Percentiles rank a stretch among this genome's conserved stretches.
Evolutionary conservation across 2,113 vertebrate genomes (phyloP).

Genomic region (Podarcis raffonei): DNA sequence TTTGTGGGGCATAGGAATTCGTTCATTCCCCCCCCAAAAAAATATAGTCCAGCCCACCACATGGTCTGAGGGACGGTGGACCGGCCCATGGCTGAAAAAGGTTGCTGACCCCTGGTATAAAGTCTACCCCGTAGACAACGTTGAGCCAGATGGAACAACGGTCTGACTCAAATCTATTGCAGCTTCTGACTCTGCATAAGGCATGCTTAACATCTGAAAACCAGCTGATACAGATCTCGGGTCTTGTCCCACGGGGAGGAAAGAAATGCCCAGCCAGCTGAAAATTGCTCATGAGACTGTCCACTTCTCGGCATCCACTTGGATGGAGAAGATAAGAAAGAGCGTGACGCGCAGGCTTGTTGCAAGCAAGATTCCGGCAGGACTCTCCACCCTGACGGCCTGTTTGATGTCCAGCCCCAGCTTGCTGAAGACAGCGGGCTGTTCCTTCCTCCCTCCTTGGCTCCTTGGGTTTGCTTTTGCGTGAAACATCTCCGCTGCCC

Average conservation of each 20-base stretch:
- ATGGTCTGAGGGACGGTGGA: too few relatives aligned
- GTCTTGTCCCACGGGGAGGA: neutral
- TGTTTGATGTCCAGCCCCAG: neutral
- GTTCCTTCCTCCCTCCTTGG: neutral
- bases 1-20: too few relatives aligned
- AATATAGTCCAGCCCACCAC: too few relatives aligned
- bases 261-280: too few relatives aligned
- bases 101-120: too few relatives aligned
- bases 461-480: conserved; percentile 1
- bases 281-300: neutral
- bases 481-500: fast-evolving
- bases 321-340: too few relatives aligned
- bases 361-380: neutral
- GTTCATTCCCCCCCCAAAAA: too few relatives aligned
- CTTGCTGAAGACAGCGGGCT: neutral
- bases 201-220: neutral
- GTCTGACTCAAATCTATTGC: neutral
- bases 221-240: neutral
- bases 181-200: too few relatives aligned
- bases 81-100: too few relatives aligned
- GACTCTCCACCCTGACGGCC: neutral
- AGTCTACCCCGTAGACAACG: too few relatives aligned
- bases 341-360: too few relatives aligned
- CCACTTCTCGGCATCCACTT: neutral
- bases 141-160: neutral